These are phyloP conservation scores for Nansenia antarctica DNA, from an alignment of 2,113 vertebrate genomes.

Conservation along the genomic window DNA sequence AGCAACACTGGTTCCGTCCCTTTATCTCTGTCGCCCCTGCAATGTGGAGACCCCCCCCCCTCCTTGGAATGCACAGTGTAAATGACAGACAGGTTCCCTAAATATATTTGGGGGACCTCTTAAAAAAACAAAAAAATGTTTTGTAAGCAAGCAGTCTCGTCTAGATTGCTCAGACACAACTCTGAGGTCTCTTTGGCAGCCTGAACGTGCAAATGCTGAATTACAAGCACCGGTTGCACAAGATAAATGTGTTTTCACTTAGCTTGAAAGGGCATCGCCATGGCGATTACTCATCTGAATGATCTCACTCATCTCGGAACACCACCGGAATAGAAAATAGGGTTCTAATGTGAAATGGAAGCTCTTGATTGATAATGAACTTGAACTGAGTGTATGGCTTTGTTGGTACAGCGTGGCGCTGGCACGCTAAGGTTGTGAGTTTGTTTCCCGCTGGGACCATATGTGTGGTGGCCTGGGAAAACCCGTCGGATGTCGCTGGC, in stretches of 20 bases:
- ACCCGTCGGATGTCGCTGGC: no score
- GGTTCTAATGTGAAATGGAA: neutral
- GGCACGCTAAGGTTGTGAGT: no score
- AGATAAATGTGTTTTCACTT: neutral
- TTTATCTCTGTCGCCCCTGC: neutral
- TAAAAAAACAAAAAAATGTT: neutral
- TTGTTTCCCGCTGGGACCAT: no score
- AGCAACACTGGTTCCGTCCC: neutral
- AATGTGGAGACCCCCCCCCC: neutral
- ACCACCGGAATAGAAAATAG: neutral
- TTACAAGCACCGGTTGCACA: neutral
- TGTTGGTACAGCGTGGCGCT: no score
- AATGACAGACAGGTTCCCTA: no score
- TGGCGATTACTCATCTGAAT: neutral
- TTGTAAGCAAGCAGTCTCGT: neutral
- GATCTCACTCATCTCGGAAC: neutral
- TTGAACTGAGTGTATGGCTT: no score
- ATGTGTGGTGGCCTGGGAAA: no score
- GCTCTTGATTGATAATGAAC: no score
- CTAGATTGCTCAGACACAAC: neutral
- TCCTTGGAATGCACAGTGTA: no score
- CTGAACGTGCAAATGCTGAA: neutral
- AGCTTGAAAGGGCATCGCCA: neutral
- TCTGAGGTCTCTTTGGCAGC: neutral
- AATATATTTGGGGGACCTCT: neutral